A percentile compares a stretch with the other conserved stretches of the same genome.
These are phyloP conservation scores for Patagioenas fasciata DNA, from an alignment of 2,113 vertebrate genomes.

Conservation along the genomic window DNA sequence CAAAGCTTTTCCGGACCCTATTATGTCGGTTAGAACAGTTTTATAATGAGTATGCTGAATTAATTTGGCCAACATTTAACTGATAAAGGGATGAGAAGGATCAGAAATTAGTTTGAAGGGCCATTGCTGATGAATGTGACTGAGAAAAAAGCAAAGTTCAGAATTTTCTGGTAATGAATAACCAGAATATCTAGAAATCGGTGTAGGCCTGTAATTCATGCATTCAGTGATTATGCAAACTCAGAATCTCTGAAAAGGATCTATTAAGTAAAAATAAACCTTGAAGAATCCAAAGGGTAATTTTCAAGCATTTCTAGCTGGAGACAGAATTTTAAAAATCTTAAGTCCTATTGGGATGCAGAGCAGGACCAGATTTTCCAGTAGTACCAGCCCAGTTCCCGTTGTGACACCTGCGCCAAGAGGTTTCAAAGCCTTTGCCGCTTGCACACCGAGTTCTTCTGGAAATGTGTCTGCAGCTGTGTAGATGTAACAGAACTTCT, in stretches of 20 bases:
- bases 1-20: slow-evolving; percentile 37
- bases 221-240: background rate
- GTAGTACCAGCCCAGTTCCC: background rate
- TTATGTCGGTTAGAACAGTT: slow-evolving; percentile 18
- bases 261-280: background rate
- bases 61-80: background rate
- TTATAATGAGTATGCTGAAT: background rate
- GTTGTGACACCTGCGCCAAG: background rate
- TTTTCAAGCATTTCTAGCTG: background rate
- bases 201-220: background rate
- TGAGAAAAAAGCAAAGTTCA: background rate
- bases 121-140: background rate
- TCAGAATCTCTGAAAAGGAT: background rate
- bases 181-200: background rate
- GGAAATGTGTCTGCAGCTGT: background rate
- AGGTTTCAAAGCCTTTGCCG: background rate
- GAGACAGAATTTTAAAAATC: background rate
- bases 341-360: background rate
- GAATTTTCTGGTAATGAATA: background rate
- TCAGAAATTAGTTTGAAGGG: background rate
- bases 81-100: background rate
- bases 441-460: background rate
- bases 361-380: background rate
- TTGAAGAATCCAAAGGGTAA: background rate
- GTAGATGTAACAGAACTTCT: background rate